Conservation (phyloP, 2,888 invertebrate species). For the Ramazzottius varieornatus region DNA sequence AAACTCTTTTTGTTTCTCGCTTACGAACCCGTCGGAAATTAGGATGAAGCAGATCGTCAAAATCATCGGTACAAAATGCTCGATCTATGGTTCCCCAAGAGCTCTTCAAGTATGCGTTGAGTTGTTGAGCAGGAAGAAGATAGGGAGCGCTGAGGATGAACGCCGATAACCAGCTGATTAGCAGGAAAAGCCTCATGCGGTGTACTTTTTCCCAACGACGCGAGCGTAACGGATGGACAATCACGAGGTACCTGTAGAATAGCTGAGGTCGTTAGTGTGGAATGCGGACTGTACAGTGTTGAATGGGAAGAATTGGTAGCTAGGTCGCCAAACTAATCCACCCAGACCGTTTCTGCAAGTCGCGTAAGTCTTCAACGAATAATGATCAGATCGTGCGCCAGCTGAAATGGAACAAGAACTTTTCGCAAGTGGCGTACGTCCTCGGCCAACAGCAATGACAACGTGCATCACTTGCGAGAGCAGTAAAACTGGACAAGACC, state of each 20-base stretch:
- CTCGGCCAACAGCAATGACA: too few species aligned
- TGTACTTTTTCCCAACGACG: neutral
- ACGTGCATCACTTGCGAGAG: too few species aligned
- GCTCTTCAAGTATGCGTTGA: neutral
- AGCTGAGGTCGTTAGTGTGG: too few species aligned
- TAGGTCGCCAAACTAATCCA: too few species aligned
- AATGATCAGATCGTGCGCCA: too few species aligned
- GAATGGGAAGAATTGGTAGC: neutral
- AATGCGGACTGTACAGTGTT: neutral
- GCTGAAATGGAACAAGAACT: too few species aligned
- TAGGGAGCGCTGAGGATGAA: neutral
- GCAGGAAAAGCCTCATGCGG: neutral
- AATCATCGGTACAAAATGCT: neutral
- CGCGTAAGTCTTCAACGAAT: too few species aligned
- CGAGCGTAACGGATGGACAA: neutral
- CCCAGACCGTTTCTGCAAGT: too few species aligned
- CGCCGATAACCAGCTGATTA: neutral
- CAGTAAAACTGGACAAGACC: too few species aligned
- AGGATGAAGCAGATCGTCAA: neutral
- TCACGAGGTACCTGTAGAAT: neutral
- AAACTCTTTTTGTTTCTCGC: too few species aligned
- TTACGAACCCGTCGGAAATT: neutral
- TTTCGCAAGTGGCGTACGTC: too few species aligned
- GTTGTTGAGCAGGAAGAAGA: neutral
- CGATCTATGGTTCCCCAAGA: neutral